A percentile compares a stretch with the other conserved stretches of the same genome.
phyloP scores from a whole-genome alignment of 2,888 invertebrate genomes.

The Norana najaformis region DNA sequence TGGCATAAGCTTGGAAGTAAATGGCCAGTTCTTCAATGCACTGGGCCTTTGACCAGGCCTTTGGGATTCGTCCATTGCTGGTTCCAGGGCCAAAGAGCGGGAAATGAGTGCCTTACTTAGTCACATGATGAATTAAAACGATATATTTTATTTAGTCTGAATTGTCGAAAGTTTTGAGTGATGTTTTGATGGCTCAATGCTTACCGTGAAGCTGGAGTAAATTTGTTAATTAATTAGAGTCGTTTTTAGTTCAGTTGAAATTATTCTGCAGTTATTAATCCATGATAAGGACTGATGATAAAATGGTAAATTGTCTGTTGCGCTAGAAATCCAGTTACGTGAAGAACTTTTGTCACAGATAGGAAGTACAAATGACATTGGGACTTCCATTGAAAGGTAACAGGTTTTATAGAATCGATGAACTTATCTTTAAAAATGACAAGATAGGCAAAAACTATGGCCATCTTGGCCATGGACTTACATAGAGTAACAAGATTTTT shows the following conservation, averaged over 20 bases:
- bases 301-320: conserved; percentile 1
- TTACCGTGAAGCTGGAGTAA: not conserved
- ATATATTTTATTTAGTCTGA: not conserved
- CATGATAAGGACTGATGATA: not conserved
- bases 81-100: too few relatives aligned
- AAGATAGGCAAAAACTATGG: too few relatives aligned
- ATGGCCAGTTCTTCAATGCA: too few relatives aligned
- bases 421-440: not conserved
- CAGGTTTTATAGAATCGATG: not conserved
- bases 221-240: too few relatives aligned
- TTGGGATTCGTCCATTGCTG: too few relatives aligned
- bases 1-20: too few relatives aligned
- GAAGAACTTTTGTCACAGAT: conserved; percentile 53
- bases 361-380: conserved; percentile 35
- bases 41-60: too few relatives aligned
- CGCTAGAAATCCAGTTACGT: conserved; percentile 43
- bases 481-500: too few relatives aligned
- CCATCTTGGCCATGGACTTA: too few relatives aligned
- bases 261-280: not conserved
- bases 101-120: too few relatives aligned
- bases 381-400: conserved; percentile 26
- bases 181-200: not conserved
- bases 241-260: not conserved
- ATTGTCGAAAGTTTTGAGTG: not conserved
- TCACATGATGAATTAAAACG: not conserved